Evolutionary conservation across 2,888 invertebrate species (phyloP), one percentile per base, ranked within the genome.

Genomic region (Chrysolina oricalcia): DNA sequence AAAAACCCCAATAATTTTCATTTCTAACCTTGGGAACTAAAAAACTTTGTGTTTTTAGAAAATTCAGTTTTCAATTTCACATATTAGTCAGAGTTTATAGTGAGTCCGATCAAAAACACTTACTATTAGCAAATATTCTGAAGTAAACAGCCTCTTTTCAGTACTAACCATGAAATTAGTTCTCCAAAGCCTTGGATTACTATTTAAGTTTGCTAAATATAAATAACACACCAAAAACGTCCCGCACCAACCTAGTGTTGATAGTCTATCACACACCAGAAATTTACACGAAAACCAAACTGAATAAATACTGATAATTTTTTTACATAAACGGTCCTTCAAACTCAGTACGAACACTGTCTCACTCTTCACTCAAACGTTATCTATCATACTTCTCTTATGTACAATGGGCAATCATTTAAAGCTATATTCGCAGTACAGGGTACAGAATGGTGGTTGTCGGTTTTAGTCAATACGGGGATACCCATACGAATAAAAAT

Each of bases 281-380:
- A 23, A n/a, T n/a, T 59, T 59, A 27, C 27, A 59, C 35, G 35
- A 67, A 27, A 35, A 70, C 62, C 64, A 73, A 75, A 71, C 66
- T 13, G 40, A 66, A 70, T 71, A 81, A 85, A 85, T 85, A 85
- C 85, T 84, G 84, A 85, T 82, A 81, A n/a, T n/a, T n/a, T n/a
- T 80, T 81, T 80, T 78, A 81, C 79, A 81, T 76, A 75, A 65
- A 76, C 77, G 70, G 64, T 72, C 63, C 71, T 76, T 65, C 72
- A 74, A 67, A 73, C 41, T 59, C 70, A 72, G 48, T 56, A 72
- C 63, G 73, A 48, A 73, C 75, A 66, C 77, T 50, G 63, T 41
- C 64, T 76, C 53, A 50, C 70, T 10, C 46, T 15, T 46, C 73
- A 78, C 74, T 73, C 77, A 76, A 78, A 80, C 53, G 74, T 74